Conservation (phyloP, 1,140 invertebrate genomes). For the Macrocentrus cingulum region DNA sequence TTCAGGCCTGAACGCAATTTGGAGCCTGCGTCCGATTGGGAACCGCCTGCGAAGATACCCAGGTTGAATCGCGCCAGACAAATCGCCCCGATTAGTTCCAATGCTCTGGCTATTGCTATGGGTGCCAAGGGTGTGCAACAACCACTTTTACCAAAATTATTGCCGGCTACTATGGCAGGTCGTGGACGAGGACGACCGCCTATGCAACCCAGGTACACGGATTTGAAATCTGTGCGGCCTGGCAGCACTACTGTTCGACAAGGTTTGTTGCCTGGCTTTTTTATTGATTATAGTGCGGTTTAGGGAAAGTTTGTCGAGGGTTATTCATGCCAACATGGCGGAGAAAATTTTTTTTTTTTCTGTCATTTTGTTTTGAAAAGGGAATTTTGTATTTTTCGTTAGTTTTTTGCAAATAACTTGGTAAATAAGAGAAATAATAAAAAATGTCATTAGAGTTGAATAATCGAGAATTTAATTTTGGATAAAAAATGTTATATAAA, state of each 20-base stretch:
- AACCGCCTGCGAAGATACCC: conserved; percentile 89
- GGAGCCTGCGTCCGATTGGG: conserved; percentile 84
- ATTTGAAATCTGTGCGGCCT: conserved; percentile 50
- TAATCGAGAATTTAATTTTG: too few species aligned
- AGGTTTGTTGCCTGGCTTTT: conserved; percentile 33
- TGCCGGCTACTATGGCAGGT: conserved; percentile 51
- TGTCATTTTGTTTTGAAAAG: too few species aligned
- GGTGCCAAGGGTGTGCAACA: conserved; percentile 55
- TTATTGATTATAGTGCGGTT: too few species aligned
- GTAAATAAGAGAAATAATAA: too few species aligned
- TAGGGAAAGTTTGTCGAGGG: too few species aligned
- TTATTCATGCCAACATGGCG: too few species aligned
- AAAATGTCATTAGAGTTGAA: too few species aligned
- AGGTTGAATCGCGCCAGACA: conserved; percentile 65
- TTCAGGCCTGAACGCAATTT: conserved; percentile 85
- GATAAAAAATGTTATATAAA: too few species aligned
- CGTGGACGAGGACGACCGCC: conserved; percentile 53
- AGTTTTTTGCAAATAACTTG: too few species aligned
- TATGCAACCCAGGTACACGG: conserved; percentile 54
- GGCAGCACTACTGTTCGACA: conserved; percentile 44
- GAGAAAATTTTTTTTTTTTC: too few species aligned
- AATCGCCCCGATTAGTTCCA: conserved; percentile 48
- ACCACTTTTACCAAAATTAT: conserved; percentile 60
- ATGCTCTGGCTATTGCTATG: conserved; percentile 54
- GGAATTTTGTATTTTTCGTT: too few species aligned